Percentiles rank a stretch among this genome's conserved stretches.
phyloP scores from a whole-genome alignment of 92 coral and sea anemone species.

The Epizoanthus ramosus region DNA sequence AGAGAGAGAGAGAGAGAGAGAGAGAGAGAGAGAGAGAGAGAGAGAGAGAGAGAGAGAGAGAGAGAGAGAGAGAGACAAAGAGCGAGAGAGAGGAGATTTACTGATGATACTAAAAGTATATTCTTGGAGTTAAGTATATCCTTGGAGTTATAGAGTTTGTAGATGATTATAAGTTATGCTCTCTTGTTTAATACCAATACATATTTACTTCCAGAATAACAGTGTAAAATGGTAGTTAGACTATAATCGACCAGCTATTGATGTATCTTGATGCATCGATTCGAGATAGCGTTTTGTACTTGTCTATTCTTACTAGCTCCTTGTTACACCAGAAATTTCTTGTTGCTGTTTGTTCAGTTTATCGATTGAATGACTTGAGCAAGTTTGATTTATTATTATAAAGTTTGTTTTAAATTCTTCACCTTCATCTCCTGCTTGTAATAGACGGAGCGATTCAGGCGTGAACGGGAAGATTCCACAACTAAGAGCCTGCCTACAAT shows the following conservation, averaged over 20 bases:
- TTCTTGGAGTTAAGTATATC: background rate
- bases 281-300: too few relatives aligned
- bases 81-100: too few relatives aligned
- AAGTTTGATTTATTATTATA: background rate
- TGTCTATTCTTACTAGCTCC: too few relatives aligned
- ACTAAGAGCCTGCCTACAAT: constrained; percentile 42
- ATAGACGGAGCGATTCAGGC: constrained; percentile 34
- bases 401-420: constrained; percentile 17
- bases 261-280: too few relatives aligned
- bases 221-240: too few relatives aligned
- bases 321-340: background rate
- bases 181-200: background rate
- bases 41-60: too few relatives aligned
- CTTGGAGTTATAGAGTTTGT: background rate
- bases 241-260: too few relatives aligned
- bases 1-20: background rate
- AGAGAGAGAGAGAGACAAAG: too few relatives aligned
- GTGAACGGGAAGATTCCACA: constrained; percentile 37
- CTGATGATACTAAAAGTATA: background rate
- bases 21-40: too few relatives aligned
- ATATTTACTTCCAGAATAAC: background rate
- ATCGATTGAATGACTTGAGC: background rate
- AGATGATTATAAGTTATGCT: background rate
- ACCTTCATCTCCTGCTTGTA: constrained; percentile 37
- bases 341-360: background rate